phyloP scores from a whole-genome alignment of 2,797 vertebrate species.

The Pipistrellus nathusii region DNA sequence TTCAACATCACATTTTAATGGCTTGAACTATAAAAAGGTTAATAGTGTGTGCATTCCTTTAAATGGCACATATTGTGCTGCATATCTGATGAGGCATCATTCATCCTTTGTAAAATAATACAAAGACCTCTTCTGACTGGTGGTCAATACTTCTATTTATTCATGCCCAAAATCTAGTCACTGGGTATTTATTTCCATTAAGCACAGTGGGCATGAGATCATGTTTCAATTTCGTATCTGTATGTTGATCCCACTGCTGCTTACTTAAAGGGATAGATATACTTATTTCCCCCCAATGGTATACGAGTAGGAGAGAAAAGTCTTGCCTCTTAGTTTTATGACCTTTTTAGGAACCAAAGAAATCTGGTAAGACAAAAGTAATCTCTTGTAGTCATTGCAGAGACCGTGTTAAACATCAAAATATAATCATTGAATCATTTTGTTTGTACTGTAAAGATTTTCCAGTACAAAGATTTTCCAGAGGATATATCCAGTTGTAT shows the following conservation, averaged over 20 bases:
- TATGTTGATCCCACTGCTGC: neutral
- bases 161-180: neutral
- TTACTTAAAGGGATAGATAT: constrained; percentile 15
- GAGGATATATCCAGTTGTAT: neutral
- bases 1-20: constrained; percentile 54
- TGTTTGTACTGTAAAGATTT: neutral
- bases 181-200: neutral
- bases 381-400: neutral
- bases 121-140: constrained; percentile 71
- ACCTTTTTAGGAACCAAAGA: neutral
- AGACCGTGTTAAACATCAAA: constrained; percentile 29
- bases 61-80: constrained; percentile 42
- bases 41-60: constrained; percentile 56
- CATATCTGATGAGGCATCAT: constrained; percentile 46
- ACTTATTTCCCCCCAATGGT: neutral
- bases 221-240: constrained; percentile 19
- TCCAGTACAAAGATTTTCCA: constrained; percentile 17
- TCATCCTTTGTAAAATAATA: constrained; percentile 55
- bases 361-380: constrained; percentile 9
- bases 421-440: constrained; percentile 12
- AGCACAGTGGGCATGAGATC: neutral
- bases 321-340: constrained; percentile 2
- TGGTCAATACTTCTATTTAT: constrained; percentile 59
- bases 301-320: neutral
- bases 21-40: constrained; percentile 66